Evolutionary conservation across 1,140 invertebrate species (phyloP).

Genomic region (Drusus annulatus): DNA sequence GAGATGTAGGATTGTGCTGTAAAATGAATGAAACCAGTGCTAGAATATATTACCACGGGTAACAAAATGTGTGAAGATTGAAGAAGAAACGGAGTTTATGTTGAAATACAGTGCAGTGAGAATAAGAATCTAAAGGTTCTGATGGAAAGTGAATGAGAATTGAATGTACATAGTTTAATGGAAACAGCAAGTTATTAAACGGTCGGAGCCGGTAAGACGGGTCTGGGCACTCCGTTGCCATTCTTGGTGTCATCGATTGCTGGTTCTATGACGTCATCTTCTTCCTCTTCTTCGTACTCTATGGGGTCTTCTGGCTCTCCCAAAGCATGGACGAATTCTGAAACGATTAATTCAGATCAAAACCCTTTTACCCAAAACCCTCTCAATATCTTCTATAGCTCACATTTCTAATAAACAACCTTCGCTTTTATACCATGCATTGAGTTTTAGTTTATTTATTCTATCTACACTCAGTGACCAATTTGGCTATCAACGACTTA

Average conservation of each 20-base stretch:
- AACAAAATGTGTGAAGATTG: too few species aligned
- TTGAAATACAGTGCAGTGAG: background rate
- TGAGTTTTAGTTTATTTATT: too few species aligned
- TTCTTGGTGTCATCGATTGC: conserved; percentile 49
- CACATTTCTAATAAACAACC: too few species aligned
- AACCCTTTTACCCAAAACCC: too few species aligned
- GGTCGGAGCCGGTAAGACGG: conserved; percentile 60
- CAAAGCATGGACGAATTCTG: conserved; percentile 89
- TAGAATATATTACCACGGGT: too few species aligned
- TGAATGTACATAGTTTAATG: background rate
- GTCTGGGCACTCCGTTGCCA: conserved; percentile 43
- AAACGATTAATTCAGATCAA: conserved; percentile 51
- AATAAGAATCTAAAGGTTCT: background rate
- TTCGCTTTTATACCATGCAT: too few species aligned
- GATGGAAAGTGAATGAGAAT: background rate
- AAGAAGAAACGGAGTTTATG: background rate
- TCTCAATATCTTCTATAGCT: too few species aligned
- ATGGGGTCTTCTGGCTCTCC: conserved; percentile 87
- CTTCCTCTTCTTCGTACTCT: conserved; percentile 85
- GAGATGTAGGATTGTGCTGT: too few species aligned
- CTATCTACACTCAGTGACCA: background rate
- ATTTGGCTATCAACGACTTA: too few species aligned
- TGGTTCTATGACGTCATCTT: conserved; percentile 66
- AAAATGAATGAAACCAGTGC: too few species aligned
- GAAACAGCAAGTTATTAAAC: background rate